Evolutionary conservation across 2,888 invertebrate species (phyloP), one percentile per base, ranked within the genome.

Genomic region (Ischnus inquisitorius): DNA sequence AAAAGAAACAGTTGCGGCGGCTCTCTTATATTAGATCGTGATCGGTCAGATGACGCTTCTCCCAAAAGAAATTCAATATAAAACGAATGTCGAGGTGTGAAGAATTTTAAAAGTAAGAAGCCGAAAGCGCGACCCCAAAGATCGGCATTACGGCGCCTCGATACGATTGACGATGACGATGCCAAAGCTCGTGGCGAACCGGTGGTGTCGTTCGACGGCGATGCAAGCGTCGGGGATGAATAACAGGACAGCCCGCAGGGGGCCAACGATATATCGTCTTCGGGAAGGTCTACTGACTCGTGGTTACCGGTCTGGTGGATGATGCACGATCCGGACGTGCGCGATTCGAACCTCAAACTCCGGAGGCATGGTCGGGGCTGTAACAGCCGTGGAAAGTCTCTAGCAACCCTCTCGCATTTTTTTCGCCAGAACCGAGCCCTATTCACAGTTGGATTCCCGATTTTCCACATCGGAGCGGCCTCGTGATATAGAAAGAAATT

Each of bases 221-320:
- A 60, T 25, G 78, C 39, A 28, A 28, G 48, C 48, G 69, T 75
- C 75, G 60, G 75, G 76, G 79, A 83, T 85, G 85, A 83, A 83
- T 85, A 85, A 83, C 79, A 81, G 68, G 75, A 85, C 80, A 75
- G 79, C 67, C 76, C 54, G 64, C 48, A 60, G 71, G 82, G 82
- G 81, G 84, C 65, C 84, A 85, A 78, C 84, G 80, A 89, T 88
- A 88, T 89, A 91, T 90, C 86, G 88, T 81, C 86, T 84, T 88
- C 88, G 87, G 86, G 89, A 89, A 88, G 87, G 89, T 86, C 85
- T 90, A 90, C 90, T 89, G 90, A 91, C 90, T 91, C 87, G 91
- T 87, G 90, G 92, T 90, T 91, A 89, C 90, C 87, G 89, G 88
- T 85, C 88, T 85, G 80, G 87, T 76, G 89, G 88, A 92, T 91